Conservation (phyloP, 35 echinoderm and acorn worm species). For the Holothuria glaberrima region DNA sequence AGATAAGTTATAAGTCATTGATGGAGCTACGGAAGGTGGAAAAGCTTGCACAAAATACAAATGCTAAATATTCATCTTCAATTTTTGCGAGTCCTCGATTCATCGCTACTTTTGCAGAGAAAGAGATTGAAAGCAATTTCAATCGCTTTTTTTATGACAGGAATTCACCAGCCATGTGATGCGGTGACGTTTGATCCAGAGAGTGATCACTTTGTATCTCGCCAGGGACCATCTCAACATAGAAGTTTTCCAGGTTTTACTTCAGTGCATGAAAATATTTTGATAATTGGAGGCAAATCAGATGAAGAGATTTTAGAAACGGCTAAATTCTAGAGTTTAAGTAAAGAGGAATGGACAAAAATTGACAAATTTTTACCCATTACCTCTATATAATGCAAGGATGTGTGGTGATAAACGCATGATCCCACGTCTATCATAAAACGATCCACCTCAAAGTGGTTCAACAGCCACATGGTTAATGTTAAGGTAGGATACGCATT, state of each 20-base stretch:
- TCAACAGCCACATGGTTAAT: no score
- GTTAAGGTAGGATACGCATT: no score
- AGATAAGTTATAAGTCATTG: slow-evolving; percentile 66
- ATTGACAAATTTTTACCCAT: slow-evolving; percentile 54
- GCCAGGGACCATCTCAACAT: slow-evolving; percentile 44
- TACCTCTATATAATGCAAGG: slow-evolving; percentile 75
- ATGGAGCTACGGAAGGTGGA: slow-evolving; percentile 72
- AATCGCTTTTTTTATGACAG: slow-evolving; percentile 61
- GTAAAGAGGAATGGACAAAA: slow-evolving; percentile 64
- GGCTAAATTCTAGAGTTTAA: slow-evolving; percentile 64
- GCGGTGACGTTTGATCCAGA: slow-evolving; percentile 32
- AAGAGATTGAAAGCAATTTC: slow-evolving; percentile 60
- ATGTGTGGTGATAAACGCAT: slow-evolving; percentile 57
- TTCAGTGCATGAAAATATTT: slow-evolving; percentile 47
- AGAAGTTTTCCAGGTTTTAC: slow-evolving; percentile 67
- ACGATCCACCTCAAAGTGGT: no score
- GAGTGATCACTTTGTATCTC: slow-evolving; percentile 38
- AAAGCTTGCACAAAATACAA: slow-evolving; percentile 59
- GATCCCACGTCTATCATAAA: no score
- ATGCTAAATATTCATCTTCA: slow-evolving; percentile 59
- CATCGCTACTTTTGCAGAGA: slow-evolving; percentile 46
- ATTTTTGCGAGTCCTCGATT: slow-evolving; percentile 54
- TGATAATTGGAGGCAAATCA: slow-evolving; percentile 73
- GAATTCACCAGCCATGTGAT: slow-evolving; percentile 67
- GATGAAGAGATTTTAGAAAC: slow-evolving; percentile 53